Evolutionary conservation across 2,113 vertebrate genomes (phyloP).

Genomic region (Ginglymostoma cirratum): DNA sequence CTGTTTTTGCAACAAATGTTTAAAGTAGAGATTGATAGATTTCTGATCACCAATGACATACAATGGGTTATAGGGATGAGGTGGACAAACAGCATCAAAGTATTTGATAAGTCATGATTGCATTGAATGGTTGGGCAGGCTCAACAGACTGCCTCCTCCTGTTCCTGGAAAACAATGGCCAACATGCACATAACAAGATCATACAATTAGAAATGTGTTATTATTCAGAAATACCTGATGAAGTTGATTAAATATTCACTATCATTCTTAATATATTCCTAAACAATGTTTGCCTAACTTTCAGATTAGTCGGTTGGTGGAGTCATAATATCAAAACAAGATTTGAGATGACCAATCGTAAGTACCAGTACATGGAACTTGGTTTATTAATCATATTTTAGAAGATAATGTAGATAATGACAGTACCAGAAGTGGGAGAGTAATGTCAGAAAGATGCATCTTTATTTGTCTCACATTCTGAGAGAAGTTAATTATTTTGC

Average conservation of each 20-base stretch:
- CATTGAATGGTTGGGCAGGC: no score
- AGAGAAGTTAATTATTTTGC: neutral
- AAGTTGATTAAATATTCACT: neutral
- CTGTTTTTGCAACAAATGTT: neutral
- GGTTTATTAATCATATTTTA: neutral
- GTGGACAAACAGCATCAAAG: no score
- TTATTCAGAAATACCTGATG: neutral
- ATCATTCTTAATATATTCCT: neutral
- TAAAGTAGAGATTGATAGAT: no score
- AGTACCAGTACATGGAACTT: conserved; percentile 40
- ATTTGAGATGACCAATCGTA: conserved; percentile 87
- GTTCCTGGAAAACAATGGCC: neutral
- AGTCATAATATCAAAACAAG: conserved; percentile 76
- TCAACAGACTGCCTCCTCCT: no score
- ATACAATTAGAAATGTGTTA: neutral
- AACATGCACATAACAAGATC: neutral
- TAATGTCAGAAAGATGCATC: neutral
- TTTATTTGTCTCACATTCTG: neutral
- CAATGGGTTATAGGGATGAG: no score
- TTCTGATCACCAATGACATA: no score
- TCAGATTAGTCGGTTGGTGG: conserved; percentile 85
- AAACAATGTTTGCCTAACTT: conserved; percentile 31
- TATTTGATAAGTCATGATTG: no score
- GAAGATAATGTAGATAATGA: neutral
- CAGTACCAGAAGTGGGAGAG: neutral